phyloP scores from a whole-genome alignment of 2,797 vertebrate species.

The Austrolebias charrua region DNA sequence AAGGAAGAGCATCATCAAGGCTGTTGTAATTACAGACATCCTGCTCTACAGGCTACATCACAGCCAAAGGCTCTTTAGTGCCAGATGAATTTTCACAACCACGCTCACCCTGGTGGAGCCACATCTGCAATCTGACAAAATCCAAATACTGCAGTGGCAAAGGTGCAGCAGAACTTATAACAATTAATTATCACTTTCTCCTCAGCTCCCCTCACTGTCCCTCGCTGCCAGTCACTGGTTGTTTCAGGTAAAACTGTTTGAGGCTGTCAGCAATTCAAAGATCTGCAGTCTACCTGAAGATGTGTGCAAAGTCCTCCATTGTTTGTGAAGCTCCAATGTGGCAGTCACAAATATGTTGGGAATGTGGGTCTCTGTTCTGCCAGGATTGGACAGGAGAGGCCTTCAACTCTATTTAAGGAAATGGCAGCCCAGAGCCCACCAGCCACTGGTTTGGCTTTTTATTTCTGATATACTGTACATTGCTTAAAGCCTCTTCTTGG shows the following conservation, averaged over 20 bases:
- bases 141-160: neutral
- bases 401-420: conserved; percentile 81
- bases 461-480: conserved; percentile 40
- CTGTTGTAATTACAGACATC: conserved; percentile 34
- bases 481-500: neutral
- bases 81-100: conserved; percentile 1
- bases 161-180: too few relatives aligned
- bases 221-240: conserved; percentile 34
- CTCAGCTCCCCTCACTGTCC: conserved; percentile 40
- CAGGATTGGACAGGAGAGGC: conserved; percentile 64
- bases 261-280: conserved; percentile 10
- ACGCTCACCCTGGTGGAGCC: neutral
- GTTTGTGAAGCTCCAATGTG: conserved; percentile 62
- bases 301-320: conserved; percentile 33
- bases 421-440: conserved; percentile 66
- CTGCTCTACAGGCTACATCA: conserved; percentile 20
- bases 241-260: conserved; percentile 14
- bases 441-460: conserved; percentile 41
- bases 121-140: neutral
- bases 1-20: conserved; percentile 61
- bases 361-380: conserved; percentile 73
- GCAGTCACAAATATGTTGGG: conserved; percentile 72
- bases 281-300: conserved; percentile 70
- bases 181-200: conserved; percentile 22
- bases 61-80: neutral